These are phyloP conservation scores for Taenaris catops DNA, from an alignment of 2,888 invertebrate genomes.

Conservation along the genomic window DNA sequence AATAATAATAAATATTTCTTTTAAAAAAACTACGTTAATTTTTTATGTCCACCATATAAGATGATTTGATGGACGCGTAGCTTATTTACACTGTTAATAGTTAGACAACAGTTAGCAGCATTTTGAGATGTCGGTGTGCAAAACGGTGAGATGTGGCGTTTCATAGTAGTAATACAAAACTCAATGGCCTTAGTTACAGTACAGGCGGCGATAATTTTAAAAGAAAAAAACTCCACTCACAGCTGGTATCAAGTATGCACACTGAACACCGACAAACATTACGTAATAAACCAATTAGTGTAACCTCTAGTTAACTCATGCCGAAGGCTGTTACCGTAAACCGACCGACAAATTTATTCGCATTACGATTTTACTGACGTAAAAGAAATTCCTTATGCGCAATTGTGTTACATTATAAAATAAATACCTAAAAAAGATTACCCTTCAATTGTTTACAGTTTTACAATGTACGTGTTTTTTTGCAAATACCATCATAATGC, in stretches of 20 bases:
- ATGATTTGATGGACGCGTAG: conserved; percentile 26
- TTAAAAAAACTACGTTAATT: too few species aligned
- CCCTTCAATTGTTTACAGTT: too few species aligned
- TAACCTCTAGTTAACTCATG: conserved; percentile 54
- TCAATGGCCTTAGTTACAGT: conserved; percentile 10
- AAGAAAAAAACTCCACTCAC: conserved; percentile 14
- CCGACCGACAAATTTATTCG: conserved; percentile 25
- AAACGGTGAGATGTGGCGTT: conserved; percentile 8
- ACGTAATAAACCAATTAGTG: conserved; percentile 53
- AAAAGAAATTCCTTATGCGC: not conserved
- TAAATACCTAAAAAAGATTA: too few species aligned
- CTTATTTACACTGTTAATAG: conserved; percentile 47
- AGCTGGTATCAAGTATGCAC: conserved; percentile 49
- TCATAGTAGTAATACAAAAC: conserved; percentile 7
- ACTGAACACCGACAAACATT: conserved; percentile 75
- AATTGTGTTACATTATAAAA: too few species aligned
- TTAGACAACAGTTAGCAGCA: conserved; percentile 40
- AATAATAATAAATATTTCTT: too few species aligned
- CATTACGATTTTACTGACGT: conserved; percentile 18
- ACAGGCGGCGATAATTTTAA: conserved; percentile 6
- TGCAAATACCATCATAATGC: conserved; percentile 22
- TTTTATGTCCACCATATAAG: too few species aligned
- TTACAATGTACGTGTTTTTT: too few species aligned
- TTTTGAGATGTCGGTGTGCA: conserved; percentile 21
- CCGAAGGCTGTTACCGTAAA: conserved; percentile 38